phyloP scores from a whole-genome alignment of 1,140 invertebrate genomes.

The Thaumatotibia leucotreta region DNA sequence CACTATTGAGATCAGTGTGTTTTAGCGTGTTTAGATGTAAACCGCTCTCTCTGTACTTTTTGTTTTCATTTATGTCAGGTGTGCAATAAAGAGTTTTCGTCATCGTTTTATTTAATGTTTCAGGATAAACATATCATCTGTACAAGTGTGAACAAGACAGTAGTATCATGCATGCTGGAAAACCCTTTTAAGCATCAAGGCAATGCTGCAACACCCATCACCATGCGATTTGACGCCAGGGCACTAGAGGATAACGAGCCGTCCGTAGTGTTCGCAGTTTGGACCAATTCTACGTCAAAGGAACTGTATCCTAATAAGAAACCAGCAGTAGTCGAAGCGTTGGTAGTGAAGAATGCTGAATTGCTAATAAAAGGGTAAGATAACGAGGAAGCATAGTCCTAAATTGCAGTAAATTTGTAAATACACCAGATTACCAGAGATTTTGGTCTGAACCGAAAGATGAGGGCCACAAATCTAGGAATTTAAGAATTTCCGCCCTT shows the following conservation, averaged over 20 bases:
- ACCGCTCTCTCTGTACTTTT: no score
- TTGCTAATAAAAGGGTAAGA: conserved; percentile 88
- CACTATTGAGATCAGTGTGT: no score
- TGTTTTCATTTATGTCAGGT: no score
- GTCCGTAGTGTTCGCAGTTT: conserved; percentile 83
- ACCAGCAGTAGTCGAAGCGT: conserved; percentile 77
- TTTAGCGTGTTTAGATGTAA: no score
- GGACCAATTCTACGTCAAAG: conserved; percentile 92
- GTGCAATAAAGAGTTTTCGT: no score
- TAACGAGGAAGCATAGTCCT: no score
- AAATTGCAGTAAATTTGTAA: no score
- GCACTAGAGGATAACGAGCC: conserved; percentile 83
- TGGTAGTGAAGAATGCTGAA: conserved; percentile 89
- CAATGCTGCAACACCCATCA: conserved; percentile 76
- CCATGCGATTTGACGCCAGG: conserved; percentile 88
- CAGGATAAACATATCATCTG: conserved; percentile 80
- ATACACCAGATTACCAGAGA: no score
- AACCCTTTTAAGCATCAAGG: conserved; percentile 90
- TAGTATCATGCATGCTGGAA: conserved; percentile 89
- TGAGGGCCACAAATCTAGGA: no score
- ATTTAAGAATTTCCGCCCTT: no score
- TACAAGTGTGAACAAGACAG: conserved; percentile 83
- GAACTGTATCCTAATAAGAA: conserved; percentile 79
- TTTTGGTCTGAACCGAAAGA: no score
- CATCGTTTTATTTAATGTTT: conserved; percentile 28